Base-by-base conservation (phyloP, 2,797 vertebrate species). In the Falco naumanni region DNA sequence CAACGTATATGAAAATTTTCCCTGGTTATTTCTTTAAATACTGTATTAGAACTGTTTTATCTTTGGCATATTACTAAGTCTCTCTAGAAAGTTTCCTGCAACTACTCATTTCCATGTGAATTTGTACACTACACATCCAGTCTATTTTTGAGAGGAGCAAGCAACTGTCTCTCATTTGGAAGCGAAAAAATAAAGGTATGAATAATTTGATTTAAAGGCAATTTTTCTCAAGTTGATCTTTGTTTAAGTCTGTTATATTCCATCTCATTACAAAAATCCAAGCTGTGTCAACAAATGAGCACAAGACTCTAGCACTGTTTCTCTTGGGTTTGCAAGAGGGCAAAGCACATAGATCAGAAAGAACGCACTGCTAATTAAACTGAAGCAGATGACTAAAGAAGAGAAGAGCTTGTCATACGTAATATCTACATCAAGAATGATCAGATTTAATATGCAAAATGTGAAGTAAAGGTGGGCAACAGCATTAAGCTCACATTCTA, bases 281-380 rank as follows among this genome's bases (percentile, higher is more conserved):
- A 96, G 96, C 84, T 93, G 95, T 97, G 98, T 97, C 98, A 98
- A 97, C 98, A 98, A 98, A 98, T 89, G 96, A 98, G 97, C 97
- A 97, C 98, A 97, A 97, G 97, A 96, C 88, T 96, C 92, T 54
- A 97, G 97, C 96, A 91, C 75, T 94, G 96, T 97, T 98, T 97
- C 96, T 97, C 96, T 56, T 76, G 70, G 94, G 95, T 98, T 96
- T 98, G 97, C 97, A 97, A 97, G 94, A 98, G 97, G 97, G 97
- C 97, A 98, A 98, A 98, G 97, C 97, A 98, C 94, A 98, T 66
- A 96, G 97, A 98, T 97, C 97, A 98, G 93, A 94, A 97, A 97
- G 97, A 98, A 98, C 97, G 97, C 79, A 75, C 96, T 95, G 98
- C 98, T 98, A 98, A 98, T 98, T 98, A 98, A 98, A 98, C 98